Percentiles rank a stretch among this genome's conserved stretches.
phyloP scores from a whole-genome alignment of 2,888 invertebrate genomes.

The Drosophila infuscata region DNA sequence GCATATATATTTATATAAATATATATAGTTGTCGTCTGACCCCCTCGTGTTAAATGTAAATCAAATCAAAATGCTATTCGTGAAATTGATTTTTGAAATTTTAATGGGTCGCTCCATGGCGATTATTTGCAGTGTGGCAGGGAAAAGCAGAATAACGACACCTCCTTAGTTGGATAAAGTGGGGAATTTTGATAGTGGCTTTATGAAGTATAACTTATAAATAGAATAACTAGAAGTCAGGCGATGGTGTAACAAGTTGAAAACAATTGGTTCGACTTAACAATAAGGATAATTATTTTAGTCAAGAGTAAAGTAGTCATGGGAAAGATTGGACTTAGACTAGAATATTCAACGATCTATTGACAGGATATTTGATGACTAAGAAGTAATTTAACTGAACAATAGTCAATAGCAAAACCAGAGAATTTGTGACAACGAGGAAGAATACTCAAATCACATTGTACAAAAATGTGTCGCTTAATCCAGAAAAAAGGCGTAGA shows the following conservation, averaged over 20 bases:
- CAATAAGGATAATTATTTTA: background rate
- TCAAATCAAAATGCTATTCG: constrained; percentile 78
- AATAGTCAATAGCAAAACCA: background rate
- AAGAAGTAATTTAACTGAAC: rapidly evolving
- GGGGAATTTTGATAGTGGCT: background rate
- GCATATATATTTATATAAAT: background rate
- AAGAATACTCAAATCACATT: background rate
- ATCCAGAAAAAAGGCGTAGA: background rate
- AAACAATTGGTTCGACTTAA: background rate
- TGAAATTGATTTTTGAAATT: constrained; percentile 79
- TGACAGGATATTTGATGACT: background rate
- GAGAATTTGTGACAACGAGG: background rate
- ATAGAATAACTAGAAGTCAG: background rate
- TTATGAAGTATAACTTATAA: background rate
- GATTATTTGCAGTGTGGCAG: background rate
- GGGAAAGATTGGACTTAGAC: background rate
- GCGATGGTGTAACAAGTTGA: background rate
- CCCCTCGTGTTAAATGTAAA: constrained; percentile 68
- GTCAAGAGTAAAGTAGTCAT: background rate
- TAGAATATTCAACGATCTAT: background rate
- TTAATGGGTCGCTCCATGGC: constrained; percentile 53
- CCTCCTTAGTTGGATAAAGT: background rate
- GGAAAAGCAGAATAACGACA: background rate
- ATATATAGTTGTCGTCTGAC: constrained; percentile 30
- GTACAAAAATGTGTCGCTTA: background rate